Evolutionary conservation across 1,140 invertebrate genomes (phyloP), one percentile per base, ranked within the genome.

Genomic region (Habropoda laboriosa): DNA sequence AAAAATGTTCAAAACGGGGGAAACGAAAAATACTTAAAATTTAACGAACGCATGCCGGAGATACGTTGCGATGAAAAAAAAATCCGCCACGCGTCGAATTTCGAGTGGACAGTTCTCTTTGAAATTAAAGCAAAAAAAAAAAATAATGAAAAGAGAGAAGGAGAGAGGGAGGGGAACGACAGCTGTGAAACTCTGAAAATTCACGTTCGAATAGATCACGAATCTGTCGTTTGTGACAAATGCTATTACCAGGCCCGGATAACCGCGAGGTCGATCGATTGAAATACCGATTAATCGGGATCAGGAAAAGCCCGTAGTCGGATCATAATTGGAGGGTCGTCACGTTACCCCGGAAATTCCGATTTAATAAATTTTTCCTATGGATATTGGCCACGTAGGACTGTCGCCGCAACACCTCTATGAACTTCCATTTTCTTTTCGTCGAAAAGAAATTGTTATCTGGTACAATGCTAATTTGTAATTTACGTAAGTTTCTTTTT

Each of bases 241-340:
- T 51, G 38, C 38, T 71, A 71, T 71, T 71, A 71, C 51, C 51
- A 57, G 16, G 24, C 38, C n/a, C 27, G 49, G 45, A 68, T 68
- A 68, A 71, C 68, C 68, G 51, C 68, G 68, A 53, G 38, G n/a
- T 42, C 38, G 68, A 71, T 71, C 68, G 68, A 71, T 71, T 42
- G 68, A 71, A 71, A 71, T 71, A 71, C 51, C 51, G 68, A 71
- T 71, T 57, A 71, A 71, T 57, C 67, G 49, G 18, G 18, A 55
- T 70, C 38, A n/a, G 35, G 51, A 57, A 58, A 71, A 58, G 35
- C 68, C 18, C 10, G 67, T n/a, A 49, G 68, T 71, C 38, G 38
- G 27, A 32, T 42, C 51, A 42, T 71, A 71, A 71, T 57, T 71
- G 68, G n/a, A 55, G 35, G 30, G 35, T 24, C 24, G n/a, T 68